Evolutionary conservation across 1,140 invertebrate species (phyloP).

Genomic region (Cydia amplana): DNA sequence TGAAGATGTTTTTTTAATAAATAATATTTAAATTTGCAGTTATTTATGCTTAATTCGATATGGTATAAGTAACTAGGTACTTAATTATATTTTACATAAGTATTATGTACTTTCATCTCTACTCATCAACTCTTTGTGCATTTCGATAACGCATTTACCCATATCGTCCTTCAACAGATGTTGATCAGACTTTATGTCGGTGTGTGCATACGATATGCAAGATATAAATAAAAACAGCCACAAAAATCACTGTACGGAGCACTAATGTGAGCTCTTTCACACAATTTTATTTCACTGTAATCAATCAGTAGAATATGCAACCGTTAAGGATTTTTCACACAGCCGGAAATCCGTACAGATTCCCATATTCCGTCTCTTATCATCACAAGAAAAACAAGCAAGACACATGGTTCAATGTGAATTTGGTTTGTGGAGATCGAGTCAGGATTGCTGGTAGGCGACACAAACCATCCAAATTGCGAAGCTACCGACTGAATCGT

Average conservation of each 20-base stretch:
- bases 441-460: constrained; percentile 16
- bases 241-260: neutral
- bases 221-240: neutral
- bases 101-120: too few relatives aligned
- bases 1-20: too few relatives aligned
- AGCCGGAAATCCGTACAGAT: neutral
- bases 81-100: too few relatives aligned
- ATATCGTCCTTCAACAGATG: too few relatives aligned
- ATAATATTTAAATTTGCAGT: too few relatives aligned
- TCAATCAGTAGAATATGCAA: constrained; percentile 53
- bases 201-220: neutral
- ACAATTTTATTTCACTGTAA: constrained; percentile 57
- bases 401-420: neutral
- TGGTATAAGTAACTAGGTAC: too few relatives aligned
- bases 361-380: neutral
- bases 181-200: too few relatives aligned
- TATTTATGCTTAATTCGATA: too few relatives aligned
- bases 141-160: too few relatives aligned
- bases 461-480: constrained; percentile 61
- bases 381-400: neutral
- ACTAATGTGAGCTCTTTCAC: neutral
- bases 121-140: too few relatives aligned
- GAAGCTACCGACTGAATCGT: constrained; percentile 52
- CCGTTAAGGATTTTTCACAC: constrained; percentile 14
- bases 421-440: neutral